Evolutionary conservation across 23 tunicate genomes (phyloP), one percentile per base, ranked within the genome.

Genomic region (Trididemnum miniatum): DNA sequence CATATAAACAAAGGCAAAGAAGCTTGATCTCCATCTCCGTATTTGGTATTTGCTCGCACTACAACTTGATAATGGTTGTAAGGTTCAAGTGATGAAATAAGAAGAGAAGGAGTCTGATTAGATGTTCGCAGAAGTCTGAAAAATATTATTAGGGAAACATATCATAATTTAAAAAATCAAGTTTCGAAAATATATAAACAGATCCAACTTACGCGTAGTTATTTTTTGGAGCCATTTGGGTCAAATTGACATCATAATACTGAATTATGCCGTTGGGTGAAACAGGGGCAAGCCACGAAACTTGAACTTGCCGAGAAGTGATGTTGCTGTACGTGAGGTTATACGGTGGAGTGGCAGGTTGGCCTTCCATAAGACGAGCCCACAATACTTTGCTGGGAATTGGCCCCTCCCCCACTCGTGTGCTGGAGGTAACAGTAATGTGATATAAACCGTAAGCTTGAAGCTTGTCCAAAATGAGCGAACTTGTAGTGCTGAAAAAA

Each of bases 331-430:
- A 84, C 2, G 85, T 24, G 9, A 89, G 59, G 49, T 84, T 60
- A 50, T 65, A 71, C 0, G 95, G 95, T 24, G 95, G 95, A 26
- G 95, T 78, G 54, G 77, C 85, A 7, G 95, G 95, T 37, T 89
- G 88, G 7, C 88, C 95, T 63, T 89, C 88, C 63, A 57, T 73
- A 34, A 85, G 79, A 1, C 72, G 80, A 1, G 85, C 87, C 52
- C 24, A 51, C 7, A 89, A 22, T 0, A 78, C 83, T 20, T 37
- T 29, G 49, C 95, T 89, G 9, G 59, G 38, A 0, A 52, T 0
- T 0, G 20, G 34, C 0, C 95, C 72, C 25, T 66, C 66, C 39
- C 95, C 95, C 26, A 59, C 52, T 23, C 85, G 71, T 0, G 95
- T 89, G 34, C 87, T 84, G 34, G 88, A 50, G 24, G 95, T 26